Evolutionary conservation across 2,113 vertebrate species (phyloP).

Genomic region (Sorex araneus): DNA sequence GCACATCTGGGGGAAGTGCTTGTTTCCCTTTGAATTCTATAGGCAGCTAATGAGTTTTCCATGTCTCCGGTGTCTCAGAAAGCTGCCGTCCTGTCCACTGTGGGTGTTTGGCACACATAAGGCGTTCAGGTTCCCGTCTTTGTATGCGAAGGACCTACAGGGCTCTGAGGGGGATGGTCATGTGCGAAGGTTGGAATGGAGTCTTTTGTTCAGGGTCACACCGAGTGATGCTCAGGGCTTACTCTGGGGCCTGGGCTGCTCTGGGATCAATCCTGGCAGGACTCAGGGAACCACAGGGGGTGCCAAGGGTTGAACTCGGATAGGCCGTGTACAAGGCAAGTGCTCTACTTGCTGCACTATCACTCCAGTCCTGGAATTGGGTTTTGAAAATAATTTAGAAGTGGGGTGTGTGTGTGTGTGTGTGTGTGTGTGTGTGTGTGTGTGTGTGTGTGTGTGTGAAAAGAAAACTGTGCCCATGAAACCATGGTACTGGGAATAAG

Average conservation of each 20-base stretch:
- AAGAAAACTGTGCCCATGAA: slow-evolving; percentile 14
- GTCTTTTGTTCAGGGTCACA: background rate
- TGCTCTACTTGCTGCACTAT: too few relatives aligned
- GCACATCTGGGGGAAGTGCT: background rate
- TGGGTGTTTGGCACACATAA: background rate
- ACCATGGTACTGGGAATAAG: background rate
- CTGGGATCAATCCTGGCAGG: too few relatives aligned
- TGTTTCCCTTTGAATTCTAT: slow-evolving; percentile 62
- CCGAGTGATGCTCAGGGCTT: too few relatives aligned
- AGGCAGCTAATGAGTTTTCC: slow-evolving; percentile 66
- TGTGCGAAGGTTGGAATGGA: background rate
- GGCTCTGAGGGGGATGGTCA: background rate
- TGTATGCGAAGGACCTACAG: background rate
- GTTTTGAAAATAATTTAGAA: slow-evolving; percentile 40
- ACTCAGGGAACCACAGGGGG: too few relatives aligned
- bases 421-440: background rate
- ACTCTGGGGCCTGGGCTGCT: too few relatives aligned
- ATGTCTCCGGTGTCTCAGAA: background rate
- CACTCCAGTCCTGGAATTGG: too few relatives aligned
- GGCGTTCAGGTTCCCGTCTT: background rate
- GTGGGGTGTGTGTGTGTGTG: background rate
- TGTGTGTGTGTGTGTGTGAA: background rate
- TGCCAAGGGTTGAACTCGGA: too few relatives aligned
- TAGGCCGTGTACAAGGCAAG: too few relatives aligned
- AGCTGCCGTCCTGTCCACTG: background rate